Evolutionary conservation across 1,140 invertebrate genomes (phyloP), one percentile per base, ranked within the genome.

Genomic region (Onthophagus taurus): DNA sequence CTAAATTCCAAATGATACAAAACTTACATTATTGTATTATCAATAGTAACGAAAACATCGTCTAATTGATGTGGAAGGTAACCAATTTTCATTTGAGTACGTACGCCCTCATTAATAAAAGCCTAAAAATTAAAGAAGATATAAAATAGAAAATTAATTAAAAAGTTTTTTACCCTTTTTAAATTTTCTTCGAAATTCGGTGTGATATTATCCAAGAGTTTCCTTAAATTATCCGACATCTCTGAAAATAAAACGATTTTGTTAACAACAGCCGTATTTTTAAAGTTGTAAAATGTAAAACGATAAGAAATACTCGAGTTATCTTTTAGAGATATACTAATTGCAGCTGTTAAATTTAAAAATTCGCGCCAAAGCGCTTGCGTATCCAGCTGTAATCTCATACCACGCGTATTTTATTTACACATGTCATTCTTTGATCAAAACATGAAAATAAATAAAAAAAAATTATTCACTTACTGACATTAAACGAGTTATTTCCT

Each of bases 121-220:
- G 54, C 54, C 56, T 58, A 18, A 21, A 54, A 54, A 26, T 19
- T 11, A 38, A 20, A n/a, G 13, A 8, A 19, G 14, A 3, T n/a
- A 39, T 26, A 21, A 11, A 39, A 39, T 9, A 17, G n/a, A 17
- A 37, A 19, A 42, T 20, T 24, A 24, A 37, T 17, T n/a, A 36
- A 55, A 12, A 9, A 14, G 17, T 12, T n/a, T 31, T 53, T 58
- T 45, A 59, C 57, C 37, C 52, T 42, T 16, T 43, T 50, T 23
- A 59, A 44, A 49, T 55, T 56, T 33, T 55, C 57, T 21, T 59
- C 48, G 36, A 58, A 52, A 20, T 41, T 39, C n/a, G 57, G 53
- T n/a, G 47, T 50, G 7, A 54, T 45, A 14, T 52, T 42, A 3
- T 48, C 34, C 11, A 59, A 23, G 9, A 53, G 20, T 8, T 48